Evolutionary conservation across 2,113 vertebrate genomes (phyloP).

Genomic region (Myotis davidii): DNA sequence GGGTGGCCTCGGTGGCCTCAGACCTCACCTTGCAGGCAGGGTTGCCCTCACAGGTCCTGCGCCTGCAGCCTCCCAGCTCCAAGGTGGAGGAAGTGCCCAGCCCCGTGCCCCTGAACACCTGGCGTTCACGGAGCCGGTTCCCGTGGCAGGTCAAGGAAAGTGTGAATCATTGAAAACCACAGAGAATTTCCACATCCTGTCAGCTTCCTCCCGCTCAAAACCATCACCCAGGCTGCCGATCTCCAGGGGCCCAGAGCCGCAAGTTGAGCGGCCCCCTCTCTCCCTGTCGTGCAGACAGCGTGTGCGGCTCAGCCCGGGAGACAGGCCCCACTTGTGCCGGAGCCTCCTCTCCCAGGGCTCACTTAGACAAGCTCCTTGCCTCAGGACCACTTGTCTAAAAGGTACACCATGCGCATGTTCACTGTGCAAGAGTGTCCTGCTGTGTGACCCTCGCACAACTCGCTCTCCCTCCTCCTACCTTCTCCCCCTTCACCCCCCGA

Average conservation of each 20-base stretch:
- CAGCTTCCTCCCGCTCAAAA: background rate
- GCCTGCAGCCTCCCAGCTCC: background rate
- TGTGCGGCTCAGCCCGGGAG: background rate
- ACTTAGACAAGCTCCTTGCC: background rate
- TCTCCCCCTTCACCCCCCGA: accelerated
- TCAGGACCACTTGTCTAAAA: background rate
- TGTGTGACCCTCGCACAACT: no score
- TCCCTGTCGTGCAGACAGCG: background rate
- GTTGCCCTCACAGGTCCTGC: background rate
- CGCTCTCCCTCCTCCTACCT: background rate
- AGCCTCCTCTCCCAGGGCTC: background rate
- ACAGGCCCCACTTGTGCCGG: background rate
- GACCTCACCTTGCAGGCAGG: background rate
- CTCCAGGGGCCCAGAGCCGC: background rate
- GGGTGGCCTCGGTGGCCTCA: background rate
- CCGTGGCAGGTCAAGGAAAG: background rate
- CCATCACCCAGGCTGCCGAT: background rate
- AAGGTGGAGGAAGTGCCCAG: background rate
- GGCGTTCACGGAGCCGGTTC: background rate
- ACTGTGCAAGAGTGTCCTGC: background rate
- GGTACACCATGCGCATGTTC: no score
- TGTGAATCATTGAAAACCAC: constrained; percentile 45
- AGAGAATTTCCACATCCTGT: background rate
- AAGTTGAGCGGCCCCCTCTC: background rate
- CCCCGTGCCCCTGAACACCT: background rate